Base-by-base conservation (phyloP, 2,888 invertebrate species). In the Pharmacophagus antenor region DNA sequence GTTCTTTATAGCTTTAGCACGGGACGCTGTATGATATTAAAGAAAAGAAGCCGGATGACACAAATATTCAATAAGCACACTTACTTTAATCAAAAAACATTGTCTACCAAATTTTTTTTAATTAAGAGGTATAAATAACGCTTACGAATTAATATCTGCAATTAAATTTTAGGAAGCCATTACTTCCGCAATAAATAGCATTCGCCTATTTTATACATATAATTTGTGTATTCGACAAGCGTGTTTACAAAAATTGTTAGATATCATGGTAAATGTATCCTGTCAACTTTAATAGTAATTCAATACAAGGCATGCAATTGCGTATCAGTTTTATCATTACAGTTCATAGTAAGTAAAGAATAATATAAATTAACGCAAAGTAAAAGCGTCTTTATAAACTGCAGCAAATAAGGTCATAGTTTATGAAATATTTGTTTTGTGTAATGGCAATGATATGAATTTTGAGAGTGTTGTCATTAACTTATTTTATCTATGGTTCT, bases 151-250 rank as follows among this genome's bases (percentile, higher is more conserved):
- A 78, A 82, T 79, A 77, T 77, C 77, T 81, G 80, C 87, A 89
- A 88, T 88, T 88, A 89, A 84, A 86, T 77, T 85, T 88, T 88
- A 87, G 91, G 91, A 90, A 91, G 91, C 91, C 91, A 91, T 91
- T 91, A 91, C 90, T 91, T 89, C 91, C 88, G 88, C 86, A 88
- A 85, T 89, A 90, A 88, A 91, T 91, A 89, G 88, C 86, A 84
- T 82, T 84, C 80, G 82, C 81, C 81, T 84, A 82, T 80, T 51
- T 57, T 81, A 80, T 80, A 72, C 70, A 84, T 84, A 86, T 78
- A 85, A 82, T 84, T 85, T 85, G 82, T 85, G 82, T 85, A 88
- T 89, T 89, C 85, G 85, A 88, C 89, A 89, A 90, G 91, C 91
- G 90, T 90, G 91, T 91, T 91, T 91, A 91, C 91, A 89, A 91